Conservation (phyloP, 2,888 invertebrate genomes). For the Drosophila hamatofila region DNA sequence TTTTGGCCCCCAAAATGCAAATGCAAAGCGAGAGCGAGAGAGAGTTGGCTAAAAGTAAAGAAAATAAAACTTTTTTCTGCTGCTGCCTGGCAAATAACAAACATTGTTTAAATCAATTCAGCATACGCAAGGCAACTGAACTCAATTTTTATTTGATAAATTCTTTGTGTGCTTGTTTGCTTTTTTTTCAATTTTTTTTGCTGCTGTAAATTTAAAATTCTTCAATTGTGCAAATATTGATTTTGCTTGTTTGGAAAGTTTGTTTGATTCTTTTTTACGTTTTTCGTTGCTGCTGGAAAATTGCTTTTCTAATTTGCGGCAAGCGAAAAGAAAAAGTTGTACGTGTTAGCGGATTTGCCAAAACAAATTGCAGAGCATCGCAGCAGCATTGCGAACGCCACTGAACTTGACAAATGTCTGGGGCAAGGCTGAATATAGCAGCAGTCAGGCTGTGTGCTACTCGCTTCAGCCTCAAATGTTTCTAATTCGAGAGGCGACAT, state of each 20-base stretch:
- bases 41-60: slow-evolving; percentile 8
- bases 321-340: slow-evolving; percentile 33
- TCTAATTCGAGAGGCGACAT: slow-evolving; percentile 47
- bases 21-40: slow-evolving; percentile 33
- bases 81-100: slow-evolving; percentile 47
- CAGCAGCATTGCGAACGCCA: slow-evolving; percentile 29
- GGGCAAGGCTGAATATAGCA: slow-evolving; percentile 56
- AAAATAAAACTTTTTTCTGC: slow-evolving; percentile 20
- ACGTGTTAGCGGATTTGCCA: slow-evolving; percentile 24
- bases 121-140: slow-evolving; percentile 38
- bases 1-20: slow-evolving; percentile 52
- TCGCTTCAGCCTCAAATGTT: slow-evolving; percentile 12
- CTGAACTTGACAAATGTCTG: slow-evolving; percentile 60
- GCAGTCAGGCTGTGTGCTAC: too few species aligned
- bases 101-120: slow-evolving; percentile 71
- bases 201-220: slow-evolving; percentile 47
- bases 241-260: slow-evolving; percentile 63
- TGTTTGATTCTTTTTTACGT: slow-evolving; percentile 20
- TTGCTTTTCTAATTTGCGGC: slow-evolving; percentile 51
- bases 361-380: slow-evolving; percentile 18
- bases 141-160: slow-evolving; percentile 33
- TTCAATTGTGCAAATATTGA: slow-evolving; percentile 71
- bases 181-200: background rate
- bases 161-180: slow-evolving; percentile 1
- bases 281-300: slow-evolving; percentile 31